Percentiles rank a stretch among this genome's conserved stretches.
Evolutionary conservation across 2,888 invertebrate species (phyloP).

Genomic region (Drosophila infuscata): DNA sequence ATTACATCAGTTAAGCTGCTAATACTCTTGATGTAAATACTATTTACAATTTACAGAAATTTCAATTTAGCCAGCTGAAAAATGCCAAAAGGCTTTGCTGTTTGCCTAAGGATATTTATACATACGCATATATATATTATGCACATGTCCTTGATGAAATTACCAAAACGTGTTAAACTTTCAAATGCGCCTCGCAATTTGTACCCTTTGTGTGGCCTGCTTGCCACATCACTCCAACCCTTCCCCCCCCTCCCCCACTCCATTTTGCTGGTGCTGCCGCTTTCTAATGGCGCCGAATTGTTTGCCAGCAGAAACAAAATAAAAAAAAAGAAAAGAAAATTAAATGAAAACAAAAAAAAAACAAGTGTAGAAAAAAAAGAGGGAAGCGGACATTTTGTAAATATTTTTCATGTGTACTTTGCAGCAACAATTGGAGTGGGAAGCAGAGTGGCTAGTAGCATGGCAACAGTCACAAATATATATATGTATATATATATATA

Average conservation of each 20-base stretch:
- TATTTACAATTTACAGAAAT: conserved; percentile 1
- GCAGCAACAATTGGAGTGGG: conserved; percentile 48
- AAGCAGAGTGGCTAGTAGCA: conserved; percentile 35
- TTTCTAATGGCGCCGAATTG: conserved; percentile 66
- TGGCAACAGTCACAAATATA: conserved; percentile 42
- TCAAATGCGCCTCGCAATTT: conserved; percentile 58
- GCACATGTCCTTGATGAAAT: conserved; percentile 68
- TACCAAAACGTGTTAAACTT: conserved; percentile 72
- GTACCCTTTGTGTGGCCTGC: conserved; percentile 26
- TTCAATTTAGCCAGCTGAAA: background rate
- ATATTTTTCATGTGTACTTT: conserved; percentile 70
- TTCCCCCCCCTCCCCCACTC: background rate
- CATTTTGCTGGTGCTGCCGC: background rate
- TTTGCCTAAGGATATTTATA: conserved; percentile 15
- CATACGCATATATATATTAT: conserved; percentile 27
- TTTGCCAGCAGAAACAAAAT: conserved; percentile 56
- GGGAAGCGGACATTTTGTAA: conserved; percentile 61
- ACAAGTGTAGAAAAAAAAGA: conserved; percentile 6
- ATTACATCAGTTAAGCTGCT: background rate
- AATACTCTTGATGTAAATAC: conserved; percentile 2
- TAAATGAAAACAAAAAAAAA: background rate
- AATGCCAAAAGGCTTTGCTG: conserved; percentile 13
- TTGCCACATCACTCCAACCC: background rate
- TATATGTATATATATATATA: background rate
- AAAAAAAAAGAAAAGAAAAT: background rate